These are phyloP conservation scores for Lucifuga dentata DNA, from an alignment of 2,113 vertebrate species.

Conservation along the genomic window DNA sequence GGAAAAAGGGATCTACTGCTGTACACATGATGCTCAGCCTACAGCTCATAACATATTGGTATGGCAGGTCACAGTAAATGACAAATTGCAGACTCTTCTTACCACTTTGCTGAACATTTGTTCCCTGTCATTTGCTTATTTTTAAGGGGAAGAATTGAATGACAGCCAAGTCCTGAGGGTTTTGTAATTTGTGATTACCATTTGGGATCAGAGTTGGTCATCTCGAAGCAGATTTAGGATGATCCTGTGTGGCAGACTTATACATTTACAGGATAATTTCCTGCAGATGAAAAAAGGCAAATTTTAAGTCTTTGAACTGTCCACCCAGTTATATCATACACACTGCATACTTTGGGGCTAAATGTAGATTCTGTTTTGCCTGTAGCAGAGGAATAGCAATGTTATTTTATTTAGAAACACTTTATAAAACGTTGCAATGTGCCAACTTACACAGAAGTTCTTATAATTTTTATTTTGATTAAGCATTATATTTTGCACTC, in stretches of 20 bases:
- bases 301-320: constrained; percentile 22
- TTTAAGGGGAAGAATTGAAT: constrained; percentile 43
- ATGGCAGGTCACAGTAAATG: constrained; percentile 39
- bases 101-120: constrained; percentile 23
- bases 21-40: constrained; percentile 32
- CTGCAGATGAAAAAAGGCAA: constrained; percentile 32
- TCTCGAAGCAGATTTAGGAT: not conserved
- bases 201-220: constrained; percentile 23
- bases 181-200: constrained; percentile 41
- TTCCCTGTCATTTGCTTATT: constrained; percentile 31
- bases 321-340: constrained; percentile 17
- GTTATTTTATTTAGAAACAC: constrained; percentile 11
- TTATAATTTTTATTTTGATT: constrained; percentile 4
- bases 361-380: constrained; percentile 1
- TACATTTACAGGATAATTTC: constrained; percentile 37
- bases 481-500: not conserved
- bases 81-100: constrained; percentile 36
- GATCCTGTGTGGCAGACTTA: constrained; percentile 29
- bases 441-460: not conserved
- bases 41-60: constrained; percentile 48
- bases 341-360: not conserved
- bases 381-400: constrained; percentile 7
- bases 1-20: constrained; percentile 22
- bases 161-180: constrained; percentile 35
- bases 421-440: not conserved